Conservation (phyloP, 2,888 invertebrate species). For the Cordilura impudica region DNA sequence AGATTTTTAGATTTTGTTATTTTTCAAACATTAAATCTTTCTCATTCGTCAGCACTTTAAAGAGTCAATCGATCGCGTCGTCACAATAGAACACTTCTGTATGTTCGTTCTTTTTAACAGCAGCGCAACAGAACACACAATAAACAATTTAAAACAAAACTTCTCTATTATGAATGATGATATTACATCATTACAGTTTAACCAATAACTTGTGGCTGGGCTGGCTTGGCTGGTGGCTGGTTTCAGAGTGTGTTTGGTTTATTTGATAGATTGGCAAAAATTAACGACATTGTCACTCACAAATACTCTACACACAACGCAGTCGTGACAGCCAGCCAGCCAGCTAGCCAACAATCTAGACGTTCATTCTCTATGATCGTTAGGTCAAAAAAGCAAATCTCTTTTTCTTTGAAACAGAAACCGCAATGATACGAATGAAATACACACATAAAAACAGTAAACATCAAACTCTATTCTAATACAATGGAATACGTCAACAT, state of each 20-base stretch:
- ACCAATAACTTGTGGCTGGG: constrained; percentile 50
- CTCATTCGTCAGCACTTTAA: constrained; percentile 47
- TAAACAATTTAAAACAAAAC: background rate
- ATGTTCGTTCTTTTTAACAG: background rate
- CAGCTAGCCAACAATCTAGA: constrained; percentile 8
- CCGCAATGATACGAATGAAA: constrained; percentile 38
- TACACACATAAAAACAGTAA: constrained; percentile 39
- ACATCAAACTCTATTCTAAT: constrained; percentile 53
- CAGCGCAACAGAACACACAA: background rate
- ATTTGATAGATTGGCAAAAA: constrained; percentile 43
- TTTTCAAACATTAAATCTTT: constrained; percentile 33
- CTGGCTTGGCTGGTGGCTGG: constrained; percentile 10
- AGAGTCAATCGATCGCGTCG: constrained; percentile 36
- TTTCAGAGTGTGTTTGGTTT: constrained; percentile 1
- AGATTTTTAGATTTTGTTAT: constrained; percentile 1
- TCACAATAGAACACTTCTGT: constrained; percentile 14
- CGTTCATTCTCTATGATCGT: constrained; percentile 45
- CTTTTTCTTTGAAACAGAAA: constrained; percentile 41
- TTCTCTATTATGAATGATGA: constrained; percentile 52
- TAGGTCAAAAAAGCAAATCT: constrained; percentile 41
- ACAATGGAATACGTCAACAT: constrained; percentile 39
- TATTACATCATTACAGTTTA: constrained; percentile 58
- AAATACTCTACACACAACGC: constrained; percentile 6
- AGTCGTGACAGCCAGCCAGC: background rate
- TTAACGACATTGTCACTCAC: constrained; percentile 38